Conservation (phyloP, 2,113 vertebrate genomes). For the Emydocephalus ijimae region DNA sequence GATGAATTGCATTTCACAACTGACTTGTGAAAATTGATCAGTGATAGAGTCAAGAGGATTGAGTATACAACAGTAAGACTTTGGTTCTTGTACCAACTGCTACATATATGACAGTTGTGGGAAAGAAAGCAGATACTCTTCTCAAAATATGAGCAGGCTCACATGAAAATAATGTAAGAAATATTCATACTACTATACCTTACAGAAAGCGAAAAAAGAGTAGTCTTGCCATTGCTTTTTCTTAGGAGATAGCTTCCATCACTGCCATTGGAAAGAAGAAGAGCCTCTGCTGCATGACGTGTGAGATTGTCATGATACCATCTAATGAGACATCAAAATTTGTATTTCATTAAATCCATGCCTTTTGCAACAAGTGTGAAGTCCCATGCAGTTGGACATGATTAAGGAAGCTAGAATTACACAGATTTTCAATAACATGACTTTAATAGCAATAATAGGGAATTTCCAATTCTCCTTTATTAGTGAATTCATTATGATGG, state of each 20-base stretch:
- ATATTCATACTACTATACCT: constrained; percentile 69
- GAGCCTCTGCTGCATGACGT: constrained; percentile 87
- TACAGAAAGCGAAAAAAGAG: constrained; percentile 86
- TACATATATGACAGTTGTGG: not conserved
- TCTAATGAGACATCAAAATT: constrained; percentile 62
- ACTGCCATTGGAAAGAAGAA: constrained; percentile 88
- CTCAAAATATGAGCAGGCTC: not conserved
- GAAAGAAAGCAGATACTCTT: not conserved
- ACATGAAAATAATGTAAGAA: not conserved
- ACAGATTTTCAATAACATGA: not conserved
- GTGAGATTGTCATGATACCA: constrained; percentile 90
- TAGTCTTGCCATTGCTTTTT: constrained; percentile 79
- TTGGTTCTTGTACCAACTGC: not conserved
- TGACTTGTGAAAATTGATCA: not conserved
- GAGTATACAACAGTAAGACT: not conserved
- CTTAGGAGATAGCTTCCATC: constrained; percentile 93
- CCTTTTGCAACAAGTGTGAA: not conserved
- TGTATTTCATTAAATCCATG: not conserved
- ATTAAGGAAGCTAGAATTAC: not conserved
- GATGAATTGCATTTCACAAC: not conserved
- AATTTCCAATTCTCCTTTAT: not conserved
- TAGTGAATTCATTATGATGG: not conserved
- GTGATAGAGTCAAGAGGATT: not conserved
- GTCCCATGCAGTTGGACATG: not conserved
- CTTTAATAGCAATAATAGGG: not conserved